Evolutionary conservation across 2,888 invertebrate species (phyloP).

Genomic region (Megastigmus dorsalis): DNA sequence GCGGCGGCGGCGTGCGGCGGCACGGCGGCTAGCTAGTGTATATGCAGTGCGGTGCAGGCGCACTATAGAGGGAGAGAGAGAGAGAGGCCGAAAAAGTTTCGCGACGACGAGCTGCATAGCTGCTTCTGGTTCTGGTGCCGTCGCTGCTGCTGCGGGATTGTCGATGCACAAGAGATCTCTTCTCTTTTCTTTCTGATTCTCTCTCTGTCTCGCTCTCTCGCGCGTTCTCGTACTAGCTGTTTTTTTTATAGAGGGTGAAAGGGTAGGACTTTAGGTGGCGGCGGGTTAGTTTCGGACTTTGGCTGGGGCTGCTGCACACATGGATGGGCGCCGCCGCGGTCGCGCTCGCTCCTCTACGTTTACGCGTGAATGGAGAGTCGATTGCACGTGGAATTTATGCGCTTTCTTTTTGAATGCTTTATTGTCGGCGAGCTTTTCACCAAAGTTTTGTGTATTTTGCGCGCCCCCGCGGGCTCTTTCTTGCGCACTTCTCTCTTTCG

Average conservation of each 20-base stretch:
- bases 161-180: no score
- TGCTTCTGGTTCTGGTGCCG: neutral
- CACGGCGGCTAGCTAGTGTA: no score
- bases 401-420: conserved; percentile 52
- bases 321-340: no score
- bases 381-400: conserved; percentile 53
- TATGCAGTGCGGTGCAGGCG: no score
- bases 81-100: conserved; percentile 47
- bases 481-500: neutral
- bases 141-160: no score
- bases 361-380: conserved; percentile 50
- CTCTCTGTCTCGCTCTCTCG: no score
- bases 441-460: conserved; percentile 44
- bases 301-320: no score
- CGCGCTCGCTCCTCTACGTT: conserved; percentile 10
- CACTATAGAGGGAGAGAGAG: no score
- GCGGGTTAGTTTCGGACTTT: neutral
- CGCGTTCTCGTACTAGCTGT: no score
- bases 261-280: conserved; percentile 1
- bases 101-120: conserved; percentile 20
- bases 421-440: conserved; percentile 34
- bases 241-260: no score
- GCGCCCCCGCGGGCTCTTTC: neutral
- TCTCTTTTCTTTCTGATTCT: no score
- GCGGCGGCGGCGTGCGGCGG: no score